Evolutionary conservation across 2,888 invertebrate genomes (phyloP).

Genomic region (Oxycera nigricornis): DNA sequence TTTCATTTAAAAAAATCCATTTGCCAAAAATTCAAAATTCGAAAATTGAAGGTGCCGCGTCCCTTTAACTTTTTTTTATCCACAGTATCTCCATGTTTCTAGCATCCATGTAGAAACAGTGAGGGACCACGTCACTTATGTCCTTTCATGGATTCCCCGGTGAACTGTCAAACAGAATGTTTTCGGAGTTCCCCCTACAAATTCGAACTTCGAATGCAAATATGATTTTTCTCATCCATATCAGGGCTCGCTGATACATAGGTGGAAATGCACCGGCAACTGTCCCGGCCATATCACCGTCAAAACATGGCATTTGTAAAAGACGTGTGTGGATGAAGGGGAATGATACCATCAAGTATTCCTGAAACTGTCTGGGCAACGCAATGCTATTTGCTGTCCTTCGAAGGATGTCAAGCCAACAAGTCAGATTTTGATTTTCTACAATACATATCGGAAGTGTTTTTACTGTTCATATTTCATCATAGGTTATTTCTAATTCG

Average conservation of each 20-base stretch:
- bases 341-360: constrained; percentile 10
- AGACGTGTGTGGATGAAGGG: background rate
- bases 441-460: background rate
- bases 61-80: too few relatives aligned
- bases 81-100: too few relatives aligned
- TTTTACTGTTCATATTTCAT: too few relatives aligned
- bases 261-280: constrained; percentile 12
- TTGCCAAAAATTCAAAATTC: too few relatives aligned
- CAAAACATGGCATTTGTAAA: background rate
- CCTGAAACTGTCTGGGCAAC: background rate
- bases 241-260: background rate
- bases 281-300: background rate
- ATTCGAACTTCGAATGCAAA: constrained; percentile 22
- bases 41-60: too few relatives aligned
- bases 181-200: background rate
- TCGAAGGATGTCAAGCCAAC: background rate
- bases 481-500: too few relatives aligned
- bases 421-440: background rate
- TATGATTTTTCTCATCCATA: background rate
- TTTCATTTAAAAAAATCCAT: too few relatives aligned
- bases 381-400: background rate
- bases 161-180: background rate
- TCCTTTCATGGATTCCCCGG: constrained; percentile 22
- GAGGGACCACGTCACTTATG: too few relatives aligned
- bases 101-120: too few relatives aligned